phyloP scores from a whole-genome alignment of 2,113 vertebrate species.

The Oxyruncus cristatus region DNA sequence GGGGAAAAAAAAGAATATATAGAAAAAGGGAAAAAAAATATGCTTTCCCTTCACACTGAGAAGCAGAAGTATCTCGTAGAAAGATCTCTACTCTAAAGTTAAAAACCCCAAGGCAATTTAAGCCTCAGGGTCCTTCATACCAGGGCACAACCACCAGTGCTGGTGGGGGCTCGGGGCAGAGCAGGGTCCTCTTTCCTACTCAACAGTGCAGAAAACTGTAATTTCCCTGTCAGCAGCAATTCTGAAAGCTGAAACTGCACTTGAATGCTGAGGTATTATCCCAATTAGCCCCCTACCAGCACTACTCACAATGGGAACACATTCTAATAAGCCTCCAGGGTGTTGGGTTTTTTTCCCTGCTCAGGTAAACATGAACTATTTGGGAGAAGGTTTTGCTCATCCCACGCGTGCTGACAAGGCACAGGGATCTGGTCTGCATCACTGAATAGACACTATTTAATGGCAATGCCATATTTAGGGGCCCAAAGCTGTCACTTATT shows the following conservation, averaged over 20 bases:
- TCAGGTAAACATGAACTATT: not conserved
- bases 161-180: rapidly evolving
- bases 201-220: not conserved
- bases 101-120: not conserved
- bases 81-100: not conserved
- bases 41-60: not conserved
- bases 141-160: not conserved
- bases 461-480: not conserved
- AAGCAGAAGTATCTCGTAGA: not conserved
- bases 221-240: not conserved
- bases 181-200: not conserved
- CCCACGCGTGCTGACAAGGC: not conserved
- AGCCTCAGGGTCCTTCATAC: not conserved
- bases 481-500: not conserved
- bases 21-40: not conserved
- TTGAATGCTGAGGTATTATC: not conserved
- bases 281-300: not conserved
- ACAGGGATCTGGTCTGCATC: rapidly evolving
- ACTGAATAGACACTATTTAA: not conserved
- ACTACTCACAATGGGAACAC: not conserved
- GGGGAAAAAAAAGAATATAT: not conserved
- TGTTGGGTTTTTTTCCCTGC: not conserved
- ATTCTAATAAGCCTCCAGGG: not conserved
- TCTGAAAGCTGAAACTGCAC: not conserved
- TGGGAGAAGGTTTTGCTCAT: not conserved